Evolutionary conservation across 2,888 invertebrate species (phyloP), one percentile per base, ranked within the genome.

Genomic region (Limnephilus auricula): DNA sequence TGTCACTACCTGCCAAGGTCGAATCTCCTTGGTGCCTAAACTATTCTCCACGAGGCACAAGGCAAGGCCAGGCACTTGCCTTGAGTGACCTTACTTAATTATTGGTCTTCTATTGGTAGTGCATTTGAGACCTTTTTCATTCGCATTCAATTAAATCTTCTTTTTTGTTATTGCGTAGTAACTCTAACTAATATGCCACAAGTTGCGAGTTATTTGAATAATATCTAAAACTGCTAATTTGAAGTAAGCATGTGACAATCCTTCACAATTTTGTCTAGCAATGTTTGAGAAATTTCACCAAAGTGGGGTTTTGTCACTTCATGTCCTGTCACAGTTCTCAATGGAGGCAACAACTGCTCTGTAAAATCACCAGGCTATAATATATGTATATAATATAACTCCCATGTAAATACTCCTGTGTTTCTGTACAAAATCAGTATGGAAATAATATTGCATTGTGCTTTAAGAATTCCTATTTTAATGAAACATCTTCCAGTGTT

Each of bases 21-120:
- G 25, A 65, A 65, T 65, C 65, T 65, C 65, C 65, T 9, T n/a
- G 65, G 25, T 65, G 65, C 65, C 25, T 65, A 65, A 65, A 65
- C 65, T 65, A 65, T 65, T 25, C 65, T n/a, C 65, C 65, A 25
- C 25, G 6, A 65, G 65, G 25, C 65, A 65, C 65, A 65, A 65
- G 65, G 65, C 65, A 65, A 65, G 65, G 65, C 65, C 65, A 65
- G 10, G 65, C 65, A 65, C 65, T 65, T 65, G 65, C 65, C 65
- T 65, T 25, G 65, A 65, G 65, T 65, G 65, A 65, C 65, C 65
- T 65, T 65, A 65, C 65, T 65, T 65, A 25, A 65, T 65, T 65
- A 65, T 65, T 65, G n/a, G 65, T 65, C 65, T 65, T 65, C 65
- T 65, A 65, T 65, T 65, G 65, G 65, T 65, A 65, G 65, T 65